These are phyloP conservation scores for Clytia hemisphaerica DNA, from an alignment of 30 jellyfish, hydroid and myxozoan species.

Conservation along the genomic window DNA sequence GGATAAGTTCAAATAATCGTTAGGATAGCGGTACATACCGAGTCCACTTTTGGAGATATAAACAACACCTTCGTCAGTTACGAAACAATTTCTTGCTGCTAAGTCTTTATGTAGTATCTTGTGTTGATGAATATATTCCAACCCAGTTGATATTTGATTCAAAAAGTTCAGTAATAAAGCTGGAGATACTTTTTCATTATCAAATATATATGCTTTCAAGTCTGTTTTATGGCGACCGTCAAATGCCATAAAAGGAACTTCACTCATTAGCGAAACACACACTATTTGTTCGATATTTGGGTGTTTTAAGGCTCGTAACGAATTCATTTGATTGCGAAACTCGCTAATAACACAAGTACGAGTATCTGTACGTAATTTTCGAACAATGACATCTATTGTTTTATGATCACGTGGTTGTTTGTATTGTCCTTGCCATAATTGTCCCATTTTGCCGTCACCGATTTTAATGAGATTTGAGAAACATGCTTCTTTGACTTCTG, in stretches of 20 bases:
- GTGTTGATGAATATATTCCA: conserved; percentile 56
- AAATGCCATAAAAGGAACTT: conserved; percentile 55
- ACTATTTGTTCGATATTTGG: conserved; percentile 39
- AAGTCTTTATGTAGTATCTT: conserved; percentile 66
- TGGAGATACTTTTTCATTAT: conserved; percentile 12
- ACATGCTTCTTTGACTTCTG: conserved; percentile 48
- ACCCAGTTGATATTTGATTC: conserved; percentile 58
- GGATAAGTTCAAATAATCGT: conserved; percentile 47
- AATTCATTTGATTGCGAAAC: conserved; percentile 49
- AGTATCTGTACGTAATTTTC: conserved; percentile 51
- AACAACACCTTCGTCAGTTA: conserved; percentile 40
- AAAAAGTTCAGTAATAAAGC: conserved; percentile 30
- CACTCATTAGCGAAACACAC: conserved; percentile 66
- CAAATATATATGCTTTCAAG: conserved; percentile 38
- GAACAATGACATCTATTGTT: conserved; percentile 39
- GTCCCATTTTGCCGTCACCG: conserved; percentile 64
- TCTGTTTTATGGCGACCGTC: conserved; percentile 44
- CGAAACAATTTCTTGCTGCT: conserved; percentile 71
- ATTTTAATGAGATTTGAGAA: conserved; percentile 38
- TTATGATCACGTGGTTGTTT: conserved; percentile 8
- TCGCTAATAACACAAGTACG: conserved; percentile 38
- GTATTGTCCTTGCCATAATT: conserved; percentile 70
- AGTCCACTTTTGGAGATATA: conserved; percentile 59
- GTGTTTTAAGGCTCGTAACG: conserved; percentile 53
- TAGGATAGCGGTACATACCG: conserved; percentile 62